phyloP scores from a whole-genome alignment of 2,888 invertebrate species.

The Eurois occulta region DNA sequence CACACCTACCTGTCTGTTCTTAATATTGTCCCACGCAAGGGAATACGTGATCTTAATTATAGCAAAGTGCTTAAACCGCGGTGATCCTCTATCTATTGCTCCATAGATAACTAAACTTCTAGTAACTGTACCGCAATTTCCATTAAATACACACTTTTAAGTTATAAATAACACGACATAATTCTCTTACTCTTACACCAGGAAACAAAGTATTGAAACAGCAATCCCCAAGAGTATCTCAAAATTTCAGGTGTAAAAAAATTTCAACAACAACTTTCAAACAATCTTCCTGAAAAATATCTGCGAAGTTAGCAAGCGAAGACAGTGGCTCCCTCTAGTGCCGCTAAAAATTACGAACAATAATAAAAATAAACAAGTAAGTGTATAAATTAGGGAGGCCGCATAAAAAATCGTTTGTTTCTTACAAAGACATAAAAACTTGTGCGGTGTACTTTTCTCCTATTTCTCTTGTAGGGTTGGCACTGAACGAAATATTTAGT shows the following conservation, averaged over 20 bases:
- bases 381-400: conserved; percentile 61
- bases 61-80: too few species aligned
- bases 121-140: conserved; percentile 1
- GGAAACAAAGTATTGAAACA: conserved; percentile 18
- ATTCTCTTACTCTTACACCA: neutral
- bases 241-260: conserved; percentile 55
- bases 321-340: conserved; percentile 54
- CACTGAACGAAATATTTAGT: neutral
- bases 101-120: neutral
- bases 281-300: conserved; percentile 53
- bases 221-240: conserved; percentile 7
- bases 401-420: conserved; percentile 62
- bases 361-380: conserved; percentile 68
- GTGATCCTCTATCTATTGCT: too few species aligned
- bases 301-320: conserved; percentile 45
- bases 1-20: neutral
- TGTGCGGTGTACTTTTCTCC: conserved; percentile 52
- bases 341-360: conserved; percentile 59
- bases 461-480: conserved; percentile 60
- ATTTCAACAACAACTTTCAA: conserved; percentile 43
- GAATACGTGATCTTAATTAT: neutral
- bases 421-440: conserved; percentile 63
- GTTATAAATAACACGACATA: conserved; percentile 9
- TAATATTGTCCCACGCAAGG: neutral
- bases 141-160: conserved; percentile 13